Percentiles rank a stretch among this genome's conserved stretches.
These are phyloP conservation scores for Galago senegalensis DNA, from an alignment of 2,797 vertebrate genomes.

Conservation along the genomic window DNA sequence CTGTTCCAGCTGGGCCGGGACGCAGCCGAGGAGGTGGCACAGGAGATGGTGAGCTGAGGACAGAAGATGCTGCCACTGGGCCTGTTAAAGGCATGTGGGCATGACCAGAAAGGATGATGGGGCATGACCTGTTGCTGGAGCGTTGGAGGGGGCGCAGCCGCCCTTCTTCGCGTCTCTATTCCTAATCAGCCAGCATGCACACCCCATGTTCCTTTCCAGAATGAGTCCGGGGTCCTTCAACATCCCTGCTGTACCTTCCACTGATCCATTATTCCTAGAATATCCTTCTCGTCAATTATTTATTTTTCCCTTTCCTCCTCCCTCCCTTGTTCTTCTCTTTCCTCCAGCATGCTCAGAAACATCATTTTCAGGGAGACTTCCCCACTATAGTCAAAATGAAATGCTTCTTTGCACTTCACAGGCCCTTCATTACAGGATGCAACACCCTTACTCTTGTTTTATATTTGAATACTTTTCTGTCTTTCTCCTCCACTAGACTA, in stretches of 20 bases:
- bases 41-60: constrained; percentile 96
- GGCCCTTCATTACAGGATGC: not conserved
- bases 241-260: not conserved
- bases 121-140: not conserved
- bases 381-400: constrained; percentile 11
- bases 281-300: not conserved
- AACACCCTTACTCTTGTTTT: not conserved
- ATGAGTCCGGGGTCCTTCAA: not conserved
- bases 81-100: not conserved
- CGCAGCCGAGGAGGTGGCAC: constrained; percentile 97
- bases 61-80: not conserved
- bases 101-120: not conserved
- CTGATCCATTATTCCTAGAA: not conserved
- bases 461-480: not conserved
- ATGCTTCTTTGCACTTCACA: not conserved
- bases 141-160: not conserved
- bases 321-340: not conserved
- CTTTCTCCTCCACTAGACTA: not conserved
- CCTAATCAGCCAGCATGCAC: not conserved
- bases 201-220: not conserved
- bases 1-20: constrained; percentile 98
- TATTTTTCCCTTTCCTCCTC: not conserved
- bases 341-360: not conserved
- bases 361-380: not conserved
- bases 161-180: rapidly evolving